phyloP scores from a whole-genome alignment of 1,140 invertebrate species.

The Trichogramma pretiosum region DNA sequence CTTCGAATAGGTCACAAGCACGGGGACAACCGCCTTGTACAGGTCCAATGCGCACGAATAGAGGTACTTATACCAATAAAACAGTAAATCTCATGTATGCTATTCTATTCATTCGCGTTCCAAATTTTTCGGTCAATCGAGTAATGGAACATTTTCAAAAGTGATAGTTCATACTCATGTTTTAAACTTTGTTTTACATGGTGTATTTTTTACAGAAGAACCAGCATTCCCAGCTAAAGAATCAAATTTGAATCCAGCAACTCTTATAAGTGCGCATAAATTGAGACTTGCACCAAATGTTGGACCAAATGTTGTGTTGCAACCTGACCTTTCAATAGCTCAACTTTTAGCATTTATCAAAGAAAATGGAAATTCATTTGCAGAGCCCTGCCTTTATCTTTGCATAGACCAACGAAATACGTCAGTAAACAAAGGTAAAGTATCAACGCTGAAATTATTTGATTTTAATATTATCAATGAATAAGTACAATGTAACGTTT shows the following conservation, averaged over 20 bases:
- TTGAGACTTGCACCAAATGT: no score
- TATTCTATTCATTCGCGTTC: no score
- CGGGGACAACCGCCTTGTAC: no score
- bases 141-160: no score
- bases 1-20: constrained; percentile 50
- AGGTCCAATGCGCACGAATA: no score
- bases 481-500: neutral
- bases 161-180: no score
- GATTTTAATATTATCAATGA: neutral
- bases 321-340: constrained; percentile 52
- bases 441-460: neutral
- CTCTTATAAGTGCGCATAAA: no score
- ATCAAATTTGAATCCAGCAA: no score
- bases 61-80: no score
- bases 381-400: constrained; percentile 48
- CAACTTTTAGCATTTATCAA: constrained; percentile 53
- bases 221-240: constrained; percentile 24
- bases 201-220: constrained; percentile 24
- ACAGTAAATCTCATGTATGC: no score
- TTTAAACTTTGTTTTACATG: constrained; percentile 1
- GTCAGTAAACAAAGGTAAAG: constrained; percentile 35
- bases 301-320: constrained; percentile 45
- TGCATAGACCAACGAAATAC: constrained; percentile 36
- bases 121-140: no score
- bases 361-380: constrained; percentile 48